Evolutionary conservation across 1,140 invertebrate genomes (phyloP).

Genomic region (Radopholus similis): DNA sequence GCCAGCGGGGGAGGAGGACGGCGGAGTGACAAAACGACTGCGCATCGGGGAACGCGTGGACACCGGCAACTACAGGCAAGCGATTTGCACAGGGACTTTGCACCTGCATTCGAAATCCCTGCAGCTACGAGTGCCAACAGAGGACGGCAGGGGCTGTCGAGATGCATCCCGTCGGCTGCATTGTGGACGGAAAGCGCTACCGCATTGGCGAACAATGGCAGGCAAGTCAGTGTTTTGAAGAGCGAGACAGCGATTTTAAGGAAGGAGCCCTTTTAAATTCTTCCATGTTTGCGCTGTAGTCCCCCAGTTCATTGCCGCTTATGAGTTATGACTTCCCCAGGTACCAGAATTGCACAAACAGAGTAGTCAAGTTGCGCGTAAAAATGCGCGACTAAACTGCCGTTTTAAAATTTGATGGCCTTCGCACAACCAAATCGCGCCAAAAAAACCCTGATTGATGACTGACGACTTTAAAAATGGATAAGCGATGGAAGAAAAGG

Average conservation of each 20-base stretch:
- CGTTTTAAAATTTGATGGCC: too few relatives aligned
- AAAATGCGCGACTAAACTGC: too few relatives aligned
- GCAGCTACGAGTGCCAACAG: conserved; percentile 27
- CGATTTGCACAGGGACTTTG: background rate
- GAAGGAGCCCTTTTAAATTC: background rate
- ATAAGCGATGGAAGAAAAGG: too few relatives aligned
- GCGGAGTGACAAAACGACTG: background rate
- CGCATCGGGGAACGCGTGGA: conserved; percentile 19
- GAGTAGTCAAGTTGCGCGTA: too few relatives aligned
- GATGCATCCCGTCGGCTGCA: conserved; percentile 16
- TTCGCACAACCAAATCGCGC: too few relatives aligned
- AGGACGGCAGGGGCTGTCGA: conserved; percentile 11
- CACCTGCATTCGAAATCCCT: background rate
- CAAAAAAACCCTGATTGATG: too few relatives aligned
- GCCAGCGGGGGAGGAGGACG: too few relatives aligned
- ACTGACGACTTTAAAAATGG: too few relatives aligned
- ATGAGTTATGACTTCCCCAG: too few relatives aligned
- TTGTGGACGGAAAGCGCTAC: conserved; percentile 10
- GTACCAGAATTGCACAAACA: too few relatives aligned
- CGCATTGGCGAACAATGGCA: conserved; percentile 26
- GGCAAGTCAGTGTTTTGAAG: conserved; percentile 6
- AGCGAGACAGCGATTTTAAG: background rate
- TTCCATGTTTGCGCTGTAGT: conserved; percentile 1
- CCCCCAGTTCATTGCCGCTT: too few relatives aligned
- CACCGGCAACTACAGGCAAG: conserved; percentile 8